These are phyloP conservation scores for Halichoerus grypus DNA, from an alignment of 2,113 vertebrate genomes.

Conservation along the genomic window DNA sequence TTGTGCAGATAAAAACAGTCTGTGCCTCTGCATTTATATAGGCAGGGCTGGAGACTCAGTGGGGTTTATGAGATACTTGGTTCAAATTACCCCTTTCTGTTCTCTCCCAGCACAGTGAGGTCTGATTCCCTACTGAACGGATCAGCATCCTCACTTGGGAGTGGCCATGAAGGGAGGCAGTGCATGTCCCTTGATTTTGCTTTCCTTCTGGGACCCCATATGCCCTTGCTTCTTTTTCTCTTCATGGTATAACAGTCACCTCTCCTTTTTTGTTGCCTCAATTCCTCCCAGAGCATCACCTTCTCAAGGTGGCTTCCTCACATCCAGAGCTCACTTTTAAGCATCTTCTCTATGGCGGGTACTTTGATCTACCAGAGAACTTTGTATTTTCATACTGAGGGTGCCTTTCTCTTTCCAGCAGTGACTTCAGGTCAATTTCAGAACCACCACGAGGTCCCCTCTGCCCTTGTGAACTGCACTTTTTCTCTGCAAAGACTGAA, in stretches of 20 bases:
- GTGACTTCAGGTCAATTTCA: neutral
- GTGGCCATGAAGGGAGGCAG: neutral
- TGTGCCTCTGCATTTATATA: neutral
- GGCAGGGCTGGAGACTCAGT: neutral
- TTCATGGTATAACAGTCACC: fast-evolving
- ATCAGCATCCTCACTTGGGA: neutral
- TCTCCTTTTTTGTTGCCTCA: neutral
- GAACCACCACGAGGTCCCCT: neutral
- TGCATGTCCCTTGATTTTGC: fast-evolving
- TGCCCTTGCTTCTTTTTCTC: neutral
- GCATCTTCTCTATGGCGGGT: neutral
- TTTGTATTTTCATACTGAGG: neutral
- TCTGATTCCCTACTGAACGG: fast-evolving
- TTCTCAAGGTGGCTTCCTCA: neutral
- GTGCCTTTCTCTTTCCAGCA: neutral
- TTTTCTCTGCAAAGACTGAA: neutral
- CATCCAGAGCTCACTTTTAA: neutral
- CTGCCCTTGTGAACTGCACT: neutral
- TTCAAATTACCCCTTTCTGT: neutral
- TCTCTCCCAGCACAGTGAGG: neutral
- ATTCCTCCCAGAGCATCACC: fast-evolving
- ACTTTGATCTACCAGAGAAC: neutral
- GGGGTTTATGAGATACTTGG: neutral
- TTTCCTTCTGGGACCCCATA: neutral
- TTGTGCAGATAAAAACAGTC: neutral